Percentiles rank a stretch among this genome's conserved stretches.
Conservation (phyloP, 1,140 invertebrate species). For the Harlomillsia oculata region DNA sequence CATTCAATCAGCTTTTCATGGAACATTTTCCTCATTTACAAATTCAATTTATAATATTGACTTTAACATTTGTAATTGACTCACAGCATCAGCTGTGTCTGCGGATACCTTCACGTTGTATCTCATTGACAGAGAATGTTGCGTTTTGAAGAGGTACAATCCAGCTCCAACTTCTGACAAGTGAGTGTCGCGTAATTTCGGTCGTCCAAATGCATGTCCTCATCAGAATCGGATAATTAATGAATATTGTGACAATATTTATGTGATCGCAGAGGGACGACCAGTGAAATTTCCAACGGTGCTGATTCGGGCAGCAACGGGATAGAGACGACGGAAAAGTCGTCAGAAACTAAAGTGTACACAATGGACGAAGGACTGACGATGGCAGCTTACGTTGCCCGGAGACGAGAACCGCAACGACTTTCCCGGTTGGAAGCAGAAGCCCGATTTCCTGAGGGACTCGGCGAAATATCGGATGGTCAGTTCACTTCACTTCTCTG, state of each 20-base stretch:
- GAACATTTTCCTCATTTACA: not conserved
- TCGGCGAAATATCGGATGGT: slow-evolving; percentile 36
- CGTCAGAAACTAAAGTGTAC: too few relatives aligned
- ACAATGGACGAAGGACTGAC: slow-evolving; percentile 30
- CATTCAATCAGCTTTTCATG: not conserved
- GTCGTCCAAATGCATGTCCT: too few relatives aligned
- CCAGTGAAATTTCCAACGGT: too few relatives aligned
- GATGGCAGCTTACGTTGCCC: slow-evolving; percentile 46
- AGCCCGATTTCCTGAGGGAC: slow-evolving; percentile 44
- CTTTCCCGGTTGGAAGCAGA: slow-evolving; percentile 41
- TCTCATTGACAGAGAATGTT: slow-evolving; percentile 3
- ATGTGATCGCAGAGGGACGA: too few relatives aligned
- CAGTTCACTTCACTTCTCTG: not conserved
- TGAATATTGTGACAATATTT: too few relatives aligned
- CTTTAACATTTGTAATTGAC: not conserved
- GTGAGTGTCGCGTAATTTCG: too few relatives aligned
- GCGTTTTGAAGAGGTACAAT: slow-evolving; percentile 7
- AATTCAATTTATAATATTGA: not conserved
- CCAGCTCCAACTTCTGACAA: not conserved
- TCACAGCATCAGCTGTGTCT: too few relatives aligned
- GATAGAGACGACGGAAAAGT: too few relatives aligned
- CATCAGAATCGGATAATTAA: too few relatives aligned
- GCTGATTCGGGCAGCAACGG: too few relatives aligned
- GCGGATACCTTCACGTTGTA: slow-evolving; percentile 12
- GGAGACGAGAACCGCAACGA: slow-evolving; percentile 42